Percentiles rank a stretch among this genome's conserved stretches.
These are phyloP conservation scores for Epicampocera succincta DNA, from an alignment of 2,888 invertebrate genomes.

Conservation along the genomic window DNA sequence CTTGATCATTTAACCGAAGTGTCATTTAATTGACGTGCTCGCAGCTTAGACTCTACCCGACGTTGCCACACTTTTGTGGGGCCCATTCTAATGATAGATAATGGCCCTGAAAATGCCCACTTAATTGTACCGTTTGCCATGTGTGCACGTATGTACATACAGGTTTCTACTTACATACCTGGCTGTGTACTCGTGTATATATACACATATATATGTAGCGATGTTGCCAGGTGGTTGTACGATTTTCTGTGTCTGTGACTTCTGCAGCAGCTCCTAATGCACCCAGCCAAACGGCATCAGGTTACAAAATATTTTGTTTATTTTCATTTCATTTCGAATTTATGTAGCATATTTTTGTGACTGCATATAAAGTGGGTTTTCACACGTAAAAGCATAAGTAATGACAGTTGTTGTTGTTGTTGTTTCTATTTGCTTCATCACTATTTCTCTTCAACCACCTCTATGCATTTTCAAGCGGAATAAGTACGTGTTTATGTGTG, in stretches of 20 bases:
- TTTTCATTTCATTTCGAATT: conserved; percentile 48
- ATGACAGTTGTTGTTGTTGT: conserved; percentile 51
- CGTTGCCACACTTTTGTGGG: too few relatives aligned
- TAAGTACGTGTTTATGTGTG: background rate
- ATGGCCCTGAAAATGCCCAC: too few relatives aligned
- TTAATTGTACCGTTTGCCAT: background rate
- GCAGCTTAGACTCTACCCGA: too few relatives aligned
- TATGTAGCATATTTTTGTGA: conserved; percentile 61
- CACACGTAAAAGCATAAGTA: conserved; percentile 66
- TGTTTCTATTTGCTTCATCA: conserved; percentile 12
- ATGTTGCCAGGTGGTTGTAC: background rate
- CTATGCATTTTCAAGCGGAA: background rate
- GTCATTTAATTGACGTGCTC: too few relatives aligned
- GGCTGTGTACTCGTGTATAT: background rate
- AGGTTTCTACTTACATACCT: too few relatives aligned
- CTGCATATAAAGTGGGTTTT: conserved; percentile 65
- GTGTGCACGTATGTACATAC: background rate
- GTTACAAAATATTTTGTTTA: conserved; percentile 49
- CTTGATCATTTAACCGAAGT: too few relatives aligned
- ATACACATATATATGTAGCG: background rate
- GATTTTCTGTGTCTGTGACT: too few relatives aligned
- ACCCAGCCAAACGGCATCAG: conserved; percentile 3
- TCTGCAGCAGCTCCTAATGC: background rate
- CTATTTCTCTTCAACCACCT: conserved; percentile 2
- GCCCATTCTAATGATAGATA: too few relatives aligned